Base-by-base conservation (phyloP, 2,113 vertebrate genomes). In the Burhinus bistriatus region DNA sequence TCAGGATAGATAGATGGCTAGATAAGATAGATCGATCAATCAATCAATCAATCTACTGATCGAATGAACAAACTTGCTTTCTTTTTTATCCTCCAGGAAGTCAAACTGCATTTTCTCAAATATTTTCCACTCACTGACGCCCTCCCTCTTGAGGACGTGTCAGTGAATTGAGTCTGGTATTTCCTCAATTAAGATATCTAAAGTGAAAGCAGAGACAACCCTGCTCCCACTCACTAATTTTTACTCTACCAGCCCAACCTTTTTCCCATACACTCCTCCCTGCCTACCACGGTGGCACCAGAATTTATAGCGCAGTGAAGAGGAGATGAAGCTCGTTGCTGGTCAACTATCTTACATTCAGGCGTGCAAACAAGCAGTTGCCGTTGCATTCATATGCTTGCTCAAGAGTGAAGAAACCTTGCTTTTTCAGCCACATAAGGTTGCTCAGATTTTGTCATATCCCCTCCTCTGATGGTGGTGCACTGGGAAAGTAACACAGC, bases 151-250 rank as follows among this genome's bases (percentile, higher is more conserved):
- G 81, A 93, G 79, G 83, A 52, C 29, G 12, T 92, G 93, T 90
- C 90, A 94, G 83, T 92, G 83, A 90, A 87, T 70, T 80, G 65
- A 87, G 91, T 87, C 68, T 93, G 89, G 71, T 78, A 87, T 93
- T 97, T 97, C 97, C 94, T 95, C 91, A 95, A 77, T 86, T 87
- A 81, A 77, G 71, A 89, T 93, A 95, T 75, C 90, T 93, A 86
- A 95, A 97, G 83, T 93, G 83, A 93, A 96, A 96, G 83, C 95
- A 95, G 88, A 96, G 79, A 59, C 90, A 95, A 51, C 30, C 58
- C 61, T 88, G 62, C 66, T 97, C 82, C 75, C 36, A 90, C 79
- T 96, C 90, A 71, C 32, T 89, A 51, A 59, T 68, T 90, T 88
- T 92, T 38, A 36, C 85, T 92, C 72, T 94, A 59, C 83, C 79